Conservation (phyloP, 2,888 invertebrate genomes). For the Chalcosyrphus nemorum region DNA sequence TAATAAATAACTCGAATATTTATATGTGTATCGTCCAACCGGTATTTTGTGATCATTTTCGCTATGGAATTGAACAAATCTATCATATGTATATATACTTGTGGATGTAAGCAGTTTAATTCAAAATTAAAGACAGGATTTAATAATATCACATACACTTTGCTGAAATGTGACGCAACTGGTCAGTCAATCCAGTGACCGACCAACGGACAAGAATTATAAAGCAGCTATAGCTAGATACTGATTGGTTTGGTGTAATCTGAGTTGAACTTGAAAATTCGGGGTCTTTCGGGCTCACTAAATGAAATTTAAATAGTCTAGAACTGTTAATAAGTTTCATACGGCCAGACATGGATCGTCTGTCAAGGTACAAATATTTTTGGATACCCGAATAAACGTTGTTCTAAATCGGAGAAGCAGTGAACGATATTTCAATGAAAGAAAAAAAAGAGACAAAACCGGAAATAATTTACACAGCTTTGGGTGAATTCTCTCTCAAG, state of each 20-base stretch:
- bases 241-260: slow-evolving; percentile 38
- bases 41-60: slow-evolving; percentile 38
- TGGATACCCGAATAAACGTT: neutral
- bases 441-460: no score
- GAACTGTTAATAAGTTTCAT: no score
- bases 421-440: neutral
- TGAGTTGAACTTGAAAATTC: slow-evolving; percentile 47
- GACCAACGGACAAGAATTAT: slow-evolving; percentile 16
- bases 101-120: slow-evolving; percentile 27
- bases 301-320: neutral
- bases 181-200: slow-evolving; percentile 18
- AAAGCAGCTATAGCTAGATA: neutral
- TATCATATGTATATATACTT: neutral
- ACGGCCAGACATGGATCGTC: no score
- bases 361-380: neutral
- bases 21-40: slow-evolving; percentile 16
- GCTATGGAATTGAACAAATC: slow-evolving; percentile 4
- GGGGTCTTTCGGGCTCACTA: neutral
- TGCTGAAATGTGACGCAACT: slow-evolving; percentile 27
- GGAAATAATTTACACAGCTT: neutral
- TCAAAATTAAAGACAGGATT: neutral
- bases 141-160: slow-evolving; percentile 28
- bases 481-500: neutral
- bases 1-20: neutral
- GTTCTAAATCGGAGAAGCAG: neutral